Percentiles rank a stretch among this genome's conserved stretches.
These are phyloP conservation scores for Polypedilum vanderplanki DNA, from an alignment of 1,140 invertebrate genomes.

Conservation along the genomic window DNA sequence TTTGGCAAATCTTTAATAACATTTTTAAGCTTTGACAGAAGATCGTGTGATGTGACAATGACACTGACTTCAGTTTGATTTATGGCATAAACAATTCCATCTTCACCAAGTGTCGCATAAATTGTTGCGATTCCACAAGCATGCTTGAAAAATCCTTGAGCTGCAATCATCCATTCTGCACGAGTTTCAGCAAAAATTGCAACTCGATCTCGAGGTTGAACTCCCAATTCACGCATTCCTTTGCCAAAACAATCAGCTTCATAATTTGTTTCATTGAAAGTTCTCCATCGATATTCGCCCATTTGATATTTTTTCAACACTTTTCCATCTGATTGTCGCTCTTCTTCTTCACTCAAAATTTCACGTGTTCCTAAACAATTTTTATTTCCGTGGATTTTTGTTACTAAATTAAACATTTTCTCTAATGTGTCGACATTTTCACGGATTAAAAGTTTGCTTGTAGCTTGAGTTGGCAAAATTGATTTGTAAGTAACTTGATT, in stretches of 20 bases:
- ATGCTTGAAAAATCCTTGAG: slow-evolving; percentile 89
- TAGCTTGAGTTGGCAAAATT: slow-evolving; percentile 54
- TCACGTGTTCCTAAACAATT: slow-evolving; percentile 84
- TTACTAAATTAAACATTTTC: slow-evolving; percentile 73
- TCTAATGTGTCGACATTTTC: slow-evolving; percentile 81
- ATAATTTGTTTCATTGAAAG: slow-evolving; percentile 70
- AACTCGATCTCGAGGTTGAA: slow-evolving; percentile 62
- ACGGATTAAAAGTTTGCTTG: slow-evolving; percentile 62
- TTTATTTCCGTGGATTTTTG: slow-evolving; percentile 61
- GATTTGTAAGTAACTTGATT: slow-evolving; percentile 63
- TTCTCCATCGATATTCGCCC: slow-evolving; percentile 89
- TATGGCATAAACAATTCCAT: slow-evolving; percentile 88
- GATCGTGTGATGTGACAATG: slow-evolving; percentile 81
- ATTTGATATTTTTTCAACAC: slow-evolving; percentile 96
- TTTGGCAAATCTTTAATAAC: slow-evolving; percentile 60
- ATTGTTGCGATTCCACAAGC: slow-evolving; percentile 92
- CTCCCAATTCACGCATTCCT: slow-evolving; percentile 63
- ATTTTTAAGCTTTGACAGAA: slow-evolving; percentile 81
- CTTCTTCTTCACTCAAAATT: slow-evolving; percentile 88
- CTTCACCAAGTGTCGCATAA: slow-evolving; percentile 93
- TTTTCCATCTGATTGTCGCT: slow-evolving; percentile 85
- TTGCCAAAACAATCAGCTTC: slow-evolving; percentile 54
- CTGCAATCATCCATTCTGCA: slow-evolving; percentile 93
- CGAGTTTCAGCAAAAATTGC: slow-evolving; percentile 96
- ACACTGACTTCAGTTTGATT: slow-evolving; percentile 92